These are phyloP conservation scores for Pitangus sulphuratus DNA, from an alignment of 2,797 vertebrate genomes.

Conservation along the genomic window DNA sequence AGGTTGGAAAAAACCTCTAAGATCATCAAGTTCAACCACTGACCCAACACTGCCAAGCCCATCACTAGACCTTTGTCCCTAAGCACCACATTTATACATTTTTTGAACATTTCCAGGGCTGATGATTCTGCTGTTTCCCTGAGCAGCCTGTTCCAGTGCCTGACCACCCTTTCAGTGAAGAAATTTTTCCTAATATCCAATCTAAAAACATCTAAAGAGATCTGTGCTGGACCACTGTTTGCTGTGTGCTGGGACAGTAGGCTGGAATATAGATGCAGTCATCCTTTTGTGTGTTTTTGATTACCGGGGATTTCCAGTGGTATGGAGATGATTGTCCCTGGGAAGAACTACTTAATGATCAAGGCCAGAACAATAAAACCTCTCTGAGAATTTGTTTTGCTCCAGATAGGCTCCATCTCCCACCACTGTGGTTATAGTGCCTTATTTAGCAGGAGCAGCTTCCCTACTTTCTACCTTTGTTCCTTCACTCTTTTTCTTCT, in stretches of 20 bases:
- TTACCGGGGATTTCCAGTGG: neutral
- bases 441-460: neutral
- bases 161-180: neutral
- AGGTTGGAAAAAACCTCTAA: neutral
- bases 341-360: neutral
- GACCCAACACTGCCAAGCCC: neutral
- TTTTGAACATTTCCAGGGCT: neutral
- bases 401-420: neutral
- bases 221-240: neutral
- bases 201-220: neutral
- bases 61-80: neutral
- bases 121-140: neutral
- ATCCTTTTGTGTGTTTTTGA: neutral
- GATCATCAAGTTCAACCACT: neutral
- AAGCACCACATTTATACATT: neutral
- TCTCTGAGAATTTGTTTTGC: neutral
- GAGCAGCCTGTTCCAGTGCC: neutral
- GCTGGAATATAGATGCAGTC: neutral
- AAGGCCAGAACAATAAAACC: neutral
- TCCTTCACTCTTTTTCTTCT: neutral
- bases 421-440: neutral
- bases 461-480: neutral
- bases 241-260: neutral
- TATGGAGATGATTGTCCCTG: neutral
- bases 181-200: neutral